These are phyloP conservation scores for Oceanodroma leucorhoa DNA, from an alignment of 2,797 vertebrate genomes.

Conservation along the genomic window DNA sequence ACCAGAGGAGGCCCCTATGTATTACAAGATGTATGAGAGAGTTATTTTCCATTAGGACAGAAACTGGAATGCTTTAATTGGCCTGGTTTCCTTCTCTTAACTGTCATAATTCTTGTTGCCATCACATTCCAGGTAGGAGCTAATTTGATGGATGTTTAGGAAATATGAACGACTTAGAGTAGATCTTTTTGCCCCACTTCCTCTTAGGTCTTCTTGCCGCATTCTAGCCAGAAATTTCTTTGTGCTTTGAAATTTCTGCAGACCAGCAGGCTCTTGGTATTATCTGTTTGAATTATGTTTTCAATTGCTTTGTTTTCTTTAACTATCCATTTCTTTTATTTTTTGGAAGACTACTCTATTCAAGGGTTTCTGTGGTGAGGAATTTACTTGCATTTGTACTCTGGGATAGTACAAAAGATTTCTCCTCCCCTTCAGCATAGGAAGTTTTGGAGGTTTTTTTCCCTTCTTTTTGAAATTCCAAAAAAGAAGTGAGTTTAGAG, in stretches of 20 bases:
- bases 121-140: background rate
- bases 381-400: background rate
- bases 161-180: background rate
- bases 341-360: background rate
- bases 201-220: background rate
- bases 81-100: background rate
- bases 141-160: background rate
- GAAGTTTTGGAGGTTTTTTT: background rate
- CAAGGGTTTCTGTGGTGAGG: background rate
- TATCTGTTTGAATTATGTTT: background rate
- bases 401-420: background rate
- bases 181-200: background rate
- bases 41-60: background rate
- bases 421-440: background rate
- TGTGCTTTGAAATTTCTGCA: background rate
- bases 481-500: background rate
- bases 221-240: background rate
- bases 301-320: background rate
- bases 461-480: background rate
- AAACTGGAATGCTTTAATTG: background rate
- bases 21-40: background rate
- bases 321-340: background rate
- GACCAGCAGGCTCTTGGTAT: background rate
- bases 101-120: background rate
- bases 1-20: background rate